These are phyloP conservation scores for Scotopteryx bipunctaria DNA, from an alignment of 2,888 invertebrate species.

Conservation along the genomic window DNA sequence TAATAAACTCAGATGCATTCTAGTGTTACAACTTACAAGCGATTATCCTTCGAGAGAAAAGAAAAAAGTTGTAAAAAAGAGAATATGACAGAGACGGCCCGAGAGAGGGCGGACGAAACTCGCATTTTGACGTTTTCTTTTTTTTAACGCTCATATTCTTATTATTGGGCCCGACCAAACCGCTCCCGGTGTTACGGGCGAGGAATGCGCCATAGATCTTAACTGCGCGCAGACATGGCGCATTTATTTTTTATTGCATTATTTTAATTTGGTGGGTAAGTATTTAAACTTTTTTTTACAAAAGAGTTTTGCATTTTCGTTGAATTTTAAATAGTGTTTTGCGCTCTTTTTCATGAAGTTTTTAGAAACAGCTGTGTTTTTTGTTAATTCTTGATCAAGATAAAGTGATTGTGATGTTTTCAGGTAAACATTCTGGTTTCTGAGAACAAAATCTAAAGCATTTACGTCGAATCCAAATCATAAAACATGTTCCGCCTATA, in stretches of 20 bases:
- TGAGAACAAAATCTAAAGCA: background rate
- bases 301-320: background rate
- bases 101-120: slow-evolving; percentile 68
- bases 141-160: slow-evolving; percentile 77
- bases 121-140: slow-evolving; percentile 74
- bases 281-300: too few species aligned
- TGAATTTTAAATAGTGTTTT: background rate
- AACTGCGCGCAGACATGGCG: slow-evolving; percentile 61
- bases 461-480: background rate
- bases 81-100: slow-evolving; percentile 58
- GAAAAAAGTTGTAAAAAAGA: slow-evolving; percentile 49
- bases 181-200: slow-evolving; percentile 83
- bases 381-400: background rate
- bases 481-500: slow-evolving; percentile 2
- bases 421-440: slow-evolving; percentile 1
- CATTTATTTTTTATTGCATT: slow-evolving; percentile 13
- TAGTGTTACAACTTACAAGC: slow-evolving; percentile 67
- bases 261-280: slow-evolving; percentile 17
- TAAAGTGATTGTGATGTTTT: background rate
- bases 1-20: slow-evolving; percentile 67
- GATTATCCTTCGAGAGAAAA: slow-evolving; percentile 69
- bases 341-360: background rate
- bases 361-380: background rate
- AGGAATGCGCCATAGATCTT: slow-evolving; percentile 75
- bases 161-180: slow-evolving; percentile 77